phyloP scores from a whole-genome alignment of 2,113 vertebrate genomes.

The Oreochromis tanganicae region DNA sequence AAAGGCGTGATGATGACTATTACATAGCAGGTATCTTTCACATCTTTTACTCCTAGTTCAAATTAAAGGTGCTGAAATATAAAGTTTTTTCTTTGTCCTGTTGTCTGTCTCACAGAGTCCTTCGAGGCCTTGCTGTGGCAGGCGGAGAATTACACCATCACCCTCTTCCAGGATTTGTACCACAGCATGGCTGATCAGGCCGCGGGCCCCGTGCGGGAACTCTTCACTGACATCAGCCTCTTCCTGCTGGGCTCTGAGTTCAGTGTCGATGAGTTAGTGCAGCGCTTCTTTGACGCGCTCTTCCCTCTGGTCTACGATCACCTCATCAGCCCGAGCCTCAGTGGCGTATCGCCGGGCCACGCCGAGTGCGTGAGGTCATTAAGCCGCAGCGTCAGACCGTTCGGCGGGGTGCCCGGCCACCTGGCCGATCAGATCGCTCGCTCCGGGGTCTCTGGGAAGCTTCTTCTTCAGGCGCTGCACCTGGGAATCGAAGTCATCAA shows the following conservation, averaged over 20 bases:
- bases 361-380: conserved; percentile 74
- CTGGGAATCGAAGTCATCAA: conserved; percentile 89
- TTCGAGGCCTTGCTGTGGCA: conserved; percentile 79
- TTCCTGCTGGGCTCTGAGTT: conserved; percentile 82
- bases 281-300: conserved; percentile 82
- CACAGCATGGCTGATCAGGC: conserved; percentile 73
- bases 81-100: neutral
- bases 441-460: conserved; percentile 69
- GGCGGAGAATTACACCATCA: conserved; percentile 80
- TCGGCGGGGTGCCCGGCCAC: conserved; percentile 66
- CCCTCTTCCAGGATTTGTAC: conserved; percentile 71
- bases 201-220: conserved; percentile 60
- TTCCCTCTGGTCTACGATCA: conserved; percentile 82
- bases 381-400: conserved; percentile 68
- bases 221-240: conserved; percentile 82
- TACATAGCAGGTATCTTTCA: neutral
- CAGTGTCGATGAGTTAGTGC: conserved; percentile 74
- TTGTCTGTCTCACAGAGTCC: conserved; percentile 70
- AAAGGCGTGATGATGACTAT: neutral
- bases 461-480: conserved; percentile 84
- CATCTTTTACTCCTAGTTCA: neutral
- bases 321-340: conserved; percentile 69
- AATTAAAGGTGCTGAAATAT: neutral
- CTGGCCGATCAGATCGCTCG: conserved; percentile 70
- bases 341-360: conserved; percentile 69